Base-by-base conservation (phyloP, 2,888 invertebrate genomes). In the Acronicta alni region DNA sequence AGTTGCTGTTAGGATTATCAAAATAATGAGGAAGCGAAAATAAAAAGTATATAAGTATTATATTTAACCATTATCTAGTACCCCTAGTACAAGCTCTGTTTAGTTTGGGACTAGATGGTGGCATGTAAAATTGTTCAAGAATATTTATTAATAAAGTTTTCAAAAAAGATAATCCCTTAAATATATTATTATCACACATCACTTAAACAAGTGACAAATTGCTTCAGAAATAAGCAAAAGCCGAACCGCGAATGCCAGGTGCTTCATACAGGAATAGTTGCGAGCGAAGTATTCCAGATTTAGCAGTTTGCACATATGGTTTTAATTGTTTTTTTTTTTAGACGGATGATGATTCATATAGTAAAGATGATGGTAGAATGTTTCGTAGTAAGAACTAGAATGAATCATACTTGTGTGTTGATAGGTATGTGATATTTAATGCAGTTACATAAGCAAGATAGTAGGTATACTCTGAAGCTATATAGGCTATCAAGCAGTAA, bases 141-240 rank as follows among this genome's bases (percentile, higher is more conserved):
- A 2, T 20, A 20, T 20, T 20, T 20, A 20, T 3, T 2, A 20
- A 5, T 7, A 1, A 23, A 23, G 9, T 26, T 26, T 10, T 10
- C 10, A 26, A 26, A 12, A 41, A n/a, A n/a, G n/a, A n/a, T n/a
- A 16, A 39, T 39, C 16, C 8, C 1, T 0, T 8, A 46, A 8
- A 20, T 14, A 42, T 53, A 48, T 56, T 26, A n/a, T n/a, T 35
- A 48, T 38, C 18, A 47, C 1, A 23, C 43, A 49, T 58, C 26
- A 58, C 51, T 57, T 63, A 60, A 53, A 30, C 45, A 37, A 57
- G 18, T 55, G 64, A 75, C 74, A 76, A 72, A 76, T 67, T 51
- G 51, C 55, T 53, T 38, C 10, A 46, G 30, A 72, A 62, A 69
- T 52, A 67, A 59, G 14, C 58, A 38, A 56, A 54, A 38, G 39